A percentile compares a stretch with the other conserved stretches of the same genome.
phyloP scores from a whole-genome alignment of 2,888 invertebrate genomes.

The Nineta flava region DNA sequence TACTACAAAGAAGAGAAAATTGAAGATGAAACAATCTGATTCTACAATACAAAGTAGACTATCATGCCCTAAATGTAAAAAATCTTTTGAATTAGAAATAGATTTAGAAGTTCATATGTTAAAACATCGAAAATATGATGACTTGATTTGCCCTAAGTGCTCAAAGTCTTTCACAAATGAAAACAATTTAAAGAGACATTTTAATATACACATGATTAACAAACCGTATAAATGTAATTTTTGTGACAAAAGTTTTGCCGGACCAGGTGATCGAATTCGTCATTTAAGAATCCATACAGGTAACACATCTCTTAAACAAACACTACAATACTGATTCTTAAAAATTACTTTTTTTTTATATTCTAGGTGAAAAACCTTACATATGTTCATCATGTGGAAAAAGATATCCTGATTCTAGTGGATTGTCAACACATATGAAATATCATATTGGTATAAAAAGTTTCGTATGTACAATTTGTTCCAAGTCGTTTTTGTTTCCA shows the following conservation, averaged over 20 bases:
- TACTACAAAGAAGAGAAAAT: too few species aligned
- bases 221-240: slow-evolving; percentile 16
- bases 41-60: too few species aligned
- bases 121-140: background rate
- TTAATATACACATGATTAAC: slow-evolving; percentile 16
- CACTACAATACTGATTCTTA: too few species aligned
- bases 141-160: slow-evolving; percentile 17
- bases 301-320: too few species aligned
- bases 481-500: slow-evolving; percentile 21
- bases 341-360: too few species aligned
- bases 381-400: slow-evolving; percentile 19
- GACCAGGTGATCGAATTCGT: slow-evolving; percentile 16
- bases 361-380: slow-evolving; percentile 19
- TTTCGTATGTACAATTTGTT: slow-evolving; percentile 19
- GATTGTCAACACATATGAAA: slow-evolving; percentile 20
- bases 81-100: too few species aligned
- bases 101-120: too few species aligned
- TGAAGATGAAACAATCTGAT: too few species aligned
- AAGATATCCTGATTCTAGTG: slow-evolving; percentile 21
- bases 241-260: slow-evolving; percentile 15
- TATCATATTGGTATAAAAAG: slow-evolving; percentile 21
- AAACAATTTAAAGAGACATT: slow-evolving; percentile 18
- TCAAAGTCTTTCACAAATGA: slow-evolving; percentile 20
- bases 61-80: background rate
- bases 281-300: slow-evolving; percentile 16